Evolutionary conservation across 1,140 invertebrate species (phyloP), one percentile per base, ranked within the genome.

Genomic region (Batillaria attramentaria): DNA sequence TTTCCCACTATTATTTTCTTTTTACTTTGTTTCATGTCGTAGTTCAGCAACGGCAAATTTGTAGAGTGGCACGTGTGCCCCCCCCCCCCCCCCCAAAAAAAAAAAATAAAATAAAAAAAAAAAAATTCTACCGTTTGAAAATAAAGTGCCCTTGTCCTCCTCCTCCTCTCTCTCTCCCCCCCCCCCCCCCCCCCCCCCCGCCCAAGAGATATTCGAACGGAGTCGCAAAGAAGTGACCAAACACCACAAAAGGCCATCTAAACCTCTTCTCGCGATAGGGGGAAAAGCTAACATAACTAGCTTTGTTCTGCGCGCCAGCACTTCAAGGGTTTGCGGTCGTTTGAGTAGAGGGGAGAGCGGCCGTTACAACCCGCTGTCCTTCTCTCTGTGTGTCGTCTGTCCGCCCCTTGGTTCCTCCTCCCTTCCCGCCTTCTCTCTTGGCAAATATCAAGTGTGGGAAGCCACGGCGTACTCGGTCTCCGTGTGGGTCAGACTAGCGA

Each of bases 401-500:
- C 24, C 46, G 46, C 10, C 46, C 46, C 46, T 24, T 28, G 24
- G 8, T 28, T 13, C 57, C 57, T 28, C 57, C 57, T 24, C 5
- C 57, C 57, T 28, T 28, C 57, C 57, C 5, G 24, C 5, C 57
- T 60, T 28, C 57, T 6, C 57, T 6, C 57, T 13, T 5, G 24
- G 57, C 57, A 60, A 60, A 60, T 60, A 60, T 60, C 57, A 60
- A 60, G 57, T 60, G 57, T 60, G 8, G 57, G 57, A 60, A n/a
- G 8, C 24, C 46, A 50, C 46, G 31, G 57, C n/a, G n/a, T n/a
- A n/a, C n/a, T n/a, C n/a, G n/a, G n/a, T n/a, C n/a, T n/a, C n/a
- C n/a, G n/a, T n/a, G n/a, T n/a, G n/a, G n/a, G n/a, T n/a, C n/a
- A n/a, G n/a, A n/a, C n/a, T n/a, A n/a, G n/a, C n/a, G n/a, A n/a